These are phyloP conservation scores for Chaetodon trifascialis DNA, from an alignment of 2,113 vertebrate genomes.

Conservation along the genomic window DNA sequence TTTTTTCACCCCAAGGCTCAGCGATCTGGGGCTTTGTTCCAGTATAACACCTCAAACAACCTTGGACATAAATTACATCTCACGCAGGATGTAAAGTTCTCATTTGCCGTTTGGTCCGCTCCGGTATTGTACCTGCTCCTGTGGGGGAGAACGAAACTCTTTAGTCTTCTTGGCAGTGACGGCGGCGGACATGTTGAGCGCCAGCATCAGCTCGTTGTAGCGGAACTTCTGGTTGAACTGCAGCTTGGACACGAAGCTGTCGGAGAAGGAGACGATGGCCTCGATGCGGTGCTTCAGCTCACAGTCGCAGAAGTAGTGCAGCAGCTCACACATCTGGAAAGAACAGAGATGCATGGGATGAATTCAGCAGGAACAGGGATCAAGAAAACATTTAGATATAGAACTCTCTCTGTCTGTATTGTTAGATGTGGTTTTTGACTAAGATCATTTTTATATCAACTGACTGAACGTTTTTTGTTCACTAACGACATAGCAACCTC, in stretches of 20 bases:
- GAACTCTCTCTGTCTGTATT: not conserved
- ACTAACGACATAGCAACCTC: not conserved
- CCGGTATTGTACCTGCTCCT: conserved; percentile 90
- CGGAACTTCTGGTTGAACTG: conserved; percentile 97
- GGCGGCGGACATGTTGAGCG: conserved; percentile 97
- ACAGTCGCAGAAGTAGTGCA: conserved; percentile 98
- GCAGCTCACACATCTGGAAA: conserved; percentile 95
- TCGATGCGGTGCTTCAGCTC: conserved; percentile 96
- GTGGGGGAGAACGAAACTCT: conserved; percentile 97
- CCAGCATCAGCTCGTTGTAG: conserved; percentile 97
- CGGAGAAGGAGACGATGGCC: conserved; percentile 95
- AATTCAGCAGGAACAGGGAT: not conserved
- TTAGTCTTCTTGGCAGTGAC: conserved; percentile 96
- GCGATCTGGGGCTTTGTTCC: not conserved
- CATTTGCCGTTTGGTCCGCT: not conserved
- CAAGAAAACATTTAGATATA: not conserved
- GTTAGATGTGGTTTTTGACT: not conserved
- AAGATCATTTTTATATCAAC: not conserved
- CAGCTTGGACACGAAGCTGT: conserved; percentile 94
- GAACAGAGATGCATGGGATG: not conserved
- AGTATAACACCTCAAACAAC: conserved; percentile 1
- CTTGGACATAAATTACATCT: conserved; percentile 34
- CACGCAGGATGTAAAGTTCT: conserved; percentile 5
- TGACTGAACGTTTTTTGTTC: not conserved
- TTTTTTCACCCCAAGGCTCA: conserved; percentile 12